A percentile compares a stretch with the other conserved stretches of the same genome.
Conservation (phyloP, 2,888 invertebrate species). For the Leptura quadrifasciata region DNA sequence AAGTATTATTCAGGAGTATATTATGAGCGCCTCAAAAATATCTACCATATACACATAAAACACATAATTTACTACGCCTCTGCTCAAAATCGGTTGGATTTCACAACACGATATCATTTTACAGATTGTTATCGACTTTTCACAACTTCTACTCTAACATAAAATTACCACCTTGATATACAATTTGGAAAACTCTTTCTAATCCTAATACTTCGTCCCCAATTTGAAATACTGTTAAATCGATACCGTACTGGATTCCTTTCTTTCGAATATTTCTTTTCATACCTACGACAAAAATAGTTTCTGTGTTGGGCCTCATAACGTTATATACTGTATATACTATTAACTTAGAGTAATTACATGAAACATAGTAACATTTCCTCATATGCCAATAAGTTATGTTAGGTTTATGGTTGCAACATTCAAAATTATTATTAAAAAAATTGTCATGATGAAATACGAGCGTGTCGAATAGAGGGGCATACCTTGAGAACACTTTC, state of each 20-base stretch:
- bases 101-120: neutral
- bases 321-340: neutral
- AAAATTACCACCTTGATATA: slow-evolving; percentile 26
- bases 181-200: slow-evolving; percentile 29
- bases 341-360: neutral
- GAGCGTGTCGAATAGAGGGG: slow-evolving; percentile 25
- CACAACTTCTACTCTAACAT: slow-evolving; percentile 20
- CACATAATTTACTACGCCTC: neutral
- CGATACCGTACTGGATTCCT: slow-evolving; percentile 15
- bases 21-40: too few relatives aligned
- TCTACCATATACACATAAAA: neutral
- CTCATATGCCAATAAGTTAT: slow-evolving; percentile 26
- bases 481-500: slow-evolving; percentile 93
- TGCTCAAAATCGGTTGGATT: neutral
- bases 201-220: slow-evolving; percentile 31
- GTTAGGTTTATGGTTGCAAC: neutral
- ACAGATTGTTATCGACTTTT: neutral
- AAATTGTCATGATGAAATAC: neutral
- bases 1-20: too few relatives aligned
- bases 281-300: slow-evolving; percentile 29
- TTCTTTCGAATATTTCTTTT: neutral
- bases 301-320: neutral
- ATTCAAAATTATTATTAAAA: neutral
- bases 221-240: slow-evolving; percentile 35
- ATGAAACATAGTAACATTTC: too few relatives aligned